Evolutionary conservation across 2,888 invertebrate genomes (phyloP), one percentile per base, ranked within the genome.

Genomic region (Agrochola macilenta): DNA sequence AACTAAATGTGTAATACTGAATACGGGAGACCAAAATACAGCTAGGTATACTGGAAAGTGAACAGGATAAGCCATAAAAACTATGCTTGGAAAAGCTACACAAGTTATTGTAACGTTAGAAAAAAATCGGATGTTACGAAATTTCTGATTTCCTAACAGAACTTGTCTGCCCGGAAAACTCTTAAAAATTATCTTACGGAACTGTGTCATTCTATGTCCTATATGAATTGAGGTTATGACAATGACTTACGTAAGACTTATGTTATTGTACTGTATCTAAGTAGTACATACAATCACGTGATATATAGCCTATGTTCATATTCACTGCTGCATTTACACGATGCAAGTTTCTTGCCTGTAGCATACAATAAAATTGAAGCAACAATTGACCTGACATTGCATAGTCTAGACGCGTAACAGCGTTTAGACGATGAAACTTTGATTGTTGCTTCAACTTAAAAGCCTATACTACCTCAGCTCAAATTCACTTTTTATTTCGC

Each of bases 161-260:
- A 52, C 20, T 20, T 52, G 20, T 52, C 20, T 20, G 52, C 52
- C 39, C 43, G 14, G 23, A 58, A 66, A 63, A 65, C 26, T 72
- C 11, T 77, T 70, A 79, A 75, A n/a, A 75, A 65, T 70, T 77
- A 73, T 84, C 76, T 81, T 80, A 74, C 74, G 66, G 71, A 82
- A 86, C 83, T 79, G 84, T 86, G 79, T 81, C 79, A 82, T 87
- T 83, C 83, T 82, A 63, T 83, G 82, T 84, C 74, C 75, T 73
- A 83, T 68, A 61, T 46, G 43, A 57, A 68, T 72, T 69, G 81
- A 61, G 54, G 35, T 54, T 72, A 54, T n/a, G 17, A 54, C 11
- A 63, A 54, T n/a, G 17, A 54, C 11, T 35, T 57, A 14, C 26
- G 11, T 61, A 8, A 46, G 11, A 35, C 11, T 76, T n/a, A 46